Base-by-base conservation (phyloP, 2,113 vertebrate genomes). In the Origma solitaria region DNA sequence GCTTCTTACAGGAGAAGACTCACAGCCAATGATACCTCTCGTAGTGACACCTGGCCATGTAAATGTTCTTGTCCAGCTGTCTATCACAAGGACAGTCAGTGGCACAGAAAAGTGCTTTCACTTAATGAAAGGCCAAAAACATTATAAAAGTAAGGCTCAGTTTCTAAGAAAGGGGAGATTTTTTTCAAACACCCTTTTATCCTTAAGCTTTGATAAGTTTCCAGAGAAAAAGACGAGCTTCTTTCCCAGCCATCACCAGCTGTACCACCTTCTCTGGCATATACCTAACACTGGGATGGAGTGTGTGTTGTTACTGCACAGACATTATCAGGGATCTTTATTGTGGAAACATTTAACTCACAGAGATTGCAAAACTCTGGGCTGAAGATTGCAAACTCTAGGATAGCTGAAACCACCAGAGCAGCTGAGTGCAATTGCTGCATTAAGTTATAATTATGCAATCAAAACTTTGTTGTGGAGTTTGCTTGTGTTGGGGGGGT, bases 261-360 rank as follows among this genome's bases (percentile, higher is more conserved):
- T 12, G 7, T 23, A 27, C 6, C 21, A 37, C 6, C 12, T 77
- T 33, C 15, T 24, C 7, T 73, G 50, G 7, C 6, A 8, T 47
- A 4, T 16, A 13, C 13, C 17, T 40, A 35, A 61, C 3, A 19
- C 5, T 2, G 18, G 6, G 20, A 15, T 76, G 15, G 31, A 51
- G 7, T 1, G 0, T 1, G 0, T 62, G 17, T 2, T 37, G 13
- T 9, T 71, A 60, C 19, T 30, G 16, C 14, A 47, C 1, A 2
- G 70, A 24, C 10, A 21, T 40, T 45, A 73, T 12, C 21, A 57
- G 20, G 15, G 10, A 37, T 17, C 2, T 28, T 84, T 81, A 35
- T 23, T 64, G 14, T 40, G 17, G 27, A 85, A 82, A 33, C 3
- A 15, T 37, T 60, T 76, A 87, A 49, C 6, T 65, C 31, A 13